Evolutionary conservation across 1,140 invertebrate genomes (phyloP).

Genomic region (Drosophila mayri): DNA sequence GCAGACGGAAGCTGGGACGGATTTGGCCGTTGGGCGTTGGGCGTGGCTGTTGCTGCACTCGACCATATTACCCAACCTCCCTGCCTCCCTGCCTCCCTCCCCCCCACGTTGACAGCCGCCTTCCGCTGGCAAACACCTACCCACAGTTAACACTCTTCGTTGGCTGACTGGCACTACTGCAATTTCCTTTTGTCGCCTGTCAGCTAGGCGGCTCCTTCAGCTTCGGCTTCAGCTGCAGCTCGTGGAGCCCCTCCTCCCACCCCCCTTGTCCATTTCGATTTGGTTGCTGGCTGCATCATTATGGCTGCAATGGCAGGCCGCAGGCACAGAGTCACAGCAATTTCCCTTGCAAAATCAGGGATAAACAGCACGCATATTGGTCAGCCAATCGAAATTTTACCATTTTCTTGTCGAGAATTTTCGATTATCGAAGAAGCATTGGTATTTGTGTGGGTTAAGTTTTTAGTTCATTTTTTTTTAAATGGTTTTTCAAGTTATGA

Average conservation of each 20-base stretch:
- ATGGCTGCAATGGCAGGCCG: conserved; percentile 7
- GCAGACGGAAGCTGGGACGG: conserved; percentile 32
- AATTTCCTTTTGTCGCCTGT: conserved; percentile 31
- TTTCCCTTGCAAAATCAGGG: neutral
- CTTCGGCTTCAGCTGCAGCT: neutral
- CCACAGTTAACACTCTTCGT: conserved; percentile 11
- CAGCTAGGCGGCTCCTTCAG: conserved; percentile 10
- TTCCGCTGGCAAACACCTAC: conserved; percentile 17
- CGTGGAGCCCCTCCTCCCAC: neutral
- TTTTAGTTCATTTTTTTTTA: neutral
- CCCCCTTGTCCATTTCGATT: conserved; percentile 18
- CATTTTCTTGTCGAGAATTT: neutral
- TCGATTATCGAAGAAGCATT: neutral
- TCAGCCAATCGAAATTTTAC: conserved; percentile 5
- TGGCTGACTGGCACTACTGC: conserved; percentile 14
- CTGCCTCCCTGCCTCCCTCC: neutral
- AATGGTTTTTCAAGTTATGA: neutral
- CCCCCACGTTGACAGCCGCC: neutral
- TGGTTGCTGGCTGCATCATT: conserved; percentile 9
- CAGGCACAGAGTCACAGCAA: conserved; percentile 1
- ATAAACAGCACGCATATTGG: conserved; percentile 8
- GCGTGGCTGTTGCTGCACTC: conserved; percentile 11
- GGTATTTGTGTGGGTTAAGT: too few species aligned
- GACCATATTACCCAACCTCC: neutral
- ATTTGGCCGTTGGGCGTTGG: conserved; percentile 31